A percentile compares a stretch with the other conserved stretches of the same genome.
phyloP scores from a whole-genome alignment of 1,140 invertebrate species.

The Homarus americanus region DNA sequence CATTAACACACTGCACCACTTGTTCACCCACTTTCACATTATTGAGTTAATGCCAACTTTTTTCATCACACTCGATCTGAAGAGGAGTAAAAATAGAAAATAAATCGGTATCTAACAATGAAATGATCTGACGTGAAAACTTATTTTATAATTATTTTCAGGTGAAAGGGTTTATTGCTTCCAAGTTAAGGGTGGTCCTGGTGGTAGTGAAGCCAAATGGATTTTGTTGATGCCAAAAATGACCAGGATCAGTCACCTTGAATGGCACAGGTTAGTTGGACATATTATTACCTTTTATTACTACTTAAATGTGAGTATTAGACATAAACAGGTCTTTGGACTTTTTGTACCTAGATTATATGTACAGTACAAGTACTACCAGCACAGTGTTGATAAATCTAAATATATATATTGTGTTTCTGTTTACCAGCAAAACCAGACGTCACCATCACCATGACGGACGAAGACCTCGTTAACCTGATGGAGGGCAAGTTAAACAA shows the following conservation, averaged over 20 bases:
- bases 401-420: too few relatives aligned
- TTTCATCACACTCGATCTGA: too few relatives aligned
- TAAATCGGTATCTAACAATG: too few relatives aligned
- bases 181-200: slow-evolving; percentile 86
- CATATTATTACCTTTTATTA: neutral
- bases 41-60: too few relatives aligned
- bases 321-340: neutral
- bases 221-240: slow-evolving; percentile 92
- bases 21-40: too few relatives aligned
- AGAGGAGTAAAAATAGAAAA: too few relatives aligned
- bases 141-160: neutral
- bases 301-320: neutral
- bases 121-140: too few relatives aligned
- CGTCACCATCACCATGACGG: slow-evolving; percentile 92
- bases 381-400: too few relatives aligned
- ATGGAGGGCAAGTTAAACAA: slow-evolving; percentile 95
- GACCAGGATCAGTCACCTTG: slow-evolving; percentile 90
- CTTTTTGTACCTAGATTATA: too few relatives aligned
- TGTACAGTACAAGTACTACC: too few relatives aligned
- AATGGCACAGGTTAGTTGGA: slow-evolving; percentile 84
- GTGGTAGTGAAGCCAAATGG: slow-evolving; percentile 90
- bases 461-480: slow-evolving; percentile 90
- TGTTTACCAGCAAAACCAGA: slow-evolving; percentile 95
- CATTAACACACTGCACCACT: too few relatives aligned
- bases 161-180: slow-evolving; percentile 91